Evolutionary conservation across 2,888 invertebrate species (phyloP).

Genomic region (Microctonus aethiopoides): DNA sequence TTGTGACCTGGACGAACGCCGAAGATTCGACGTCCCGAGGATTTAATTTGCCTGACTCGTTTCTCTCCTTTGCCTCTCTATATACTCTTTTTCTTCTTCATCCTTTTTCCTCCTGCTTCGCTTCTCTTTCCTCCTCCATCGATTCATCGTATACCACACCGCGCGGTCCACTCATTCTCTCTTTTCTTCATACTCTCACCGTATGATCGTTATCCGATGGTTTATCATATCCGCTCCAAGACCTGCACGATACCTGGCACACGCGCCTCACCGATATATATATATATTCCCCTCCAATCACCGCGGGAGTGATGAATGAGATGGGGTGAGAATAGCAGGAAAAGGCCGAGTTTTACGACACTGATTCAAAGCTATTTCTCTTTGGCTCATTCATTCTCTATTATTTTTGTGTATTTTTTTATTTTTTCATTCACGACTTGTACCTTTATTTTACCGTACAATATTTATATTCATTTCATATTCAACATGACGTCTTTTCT

Average conservation of each 20-base stretch:
- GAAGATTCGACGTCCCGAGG: constrained; percentile 59
- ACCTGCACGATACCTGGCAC: constrained; percentile 43
- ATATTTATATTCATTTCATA: neutral
- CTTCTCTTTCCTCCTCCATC: constrained; percentile 34
- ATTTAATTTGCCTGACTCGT: constrained; percentile 62
- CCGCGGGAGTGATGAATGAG: constrained; percentile 18
- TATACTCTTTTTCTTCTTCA: constrained; percentile 8
- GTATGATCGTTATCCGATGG: constrained; percentile 61
- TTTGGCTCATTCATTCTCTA: constrained; percentile 1
- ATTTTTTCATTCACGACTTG: neutral
- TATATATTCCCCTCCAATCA: constrained; percentile 18
- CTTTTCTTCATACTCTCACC: constrained; percentile 10
- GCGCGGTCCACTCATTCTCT: constrained; percentile 22
- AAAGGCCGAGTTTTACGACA: constrained; percentile 32
- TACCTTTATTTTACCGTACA: constrained; percentile 5
- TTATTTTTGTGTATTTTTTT: neutral
- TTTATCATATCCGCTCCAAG: constrained; percentile 61
- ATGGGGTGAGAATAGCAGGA: constrained; percentile 18
- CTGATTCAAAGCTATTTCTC: constrained; percentile 23
- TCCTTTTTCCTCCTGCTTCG: neutral
- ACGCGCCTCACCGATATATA: constrained; percentile 44
- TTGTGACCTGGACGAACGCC: constrained; percentile 30
- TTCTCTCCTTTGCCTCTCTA: constrained; percentile 34
- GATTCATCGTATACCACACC: constrained; percentile 40
- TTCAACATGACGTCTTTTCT: neutral